Conservation (phyloP, 2,113 vertebrate species). For the Raphicerus campestris region DNA sequence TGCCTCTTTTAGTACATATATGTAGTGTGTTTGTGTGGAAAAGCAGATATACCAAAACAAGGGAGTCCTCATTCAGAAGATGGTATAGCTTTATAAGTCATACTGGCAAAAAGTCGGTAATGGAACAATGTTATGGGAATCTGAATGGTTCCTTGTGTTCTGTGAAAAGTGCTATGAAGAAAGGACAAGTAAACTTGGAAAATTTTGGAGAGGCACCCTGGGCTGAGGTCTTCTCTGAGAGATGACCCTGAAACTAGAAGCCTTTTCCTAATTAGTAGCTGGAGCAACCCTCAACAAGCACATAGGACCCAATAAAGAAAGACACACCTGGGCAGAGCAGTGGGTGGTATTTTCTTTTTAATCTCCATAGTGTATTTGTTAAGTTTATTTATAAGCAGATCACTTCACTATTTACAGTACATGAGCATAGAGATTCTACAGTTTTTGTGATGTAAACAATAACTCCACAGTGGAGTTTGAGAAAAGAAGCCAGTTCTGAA, state of each 20-base stretch:
- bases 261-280: neutral
- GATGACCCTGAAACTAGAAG: neutral
- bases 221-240: neutral
- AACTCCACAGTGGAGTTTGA: slow-evolving; percentile 88
- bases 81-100: neutral
- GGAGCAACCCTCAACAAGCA: neutral
- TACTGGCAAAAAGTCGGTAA: neutral
- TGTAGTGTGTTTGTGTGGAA: neutral
- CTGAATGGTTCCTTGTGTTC: neutral
- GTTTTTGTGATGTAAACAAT: slow-evolving; percentile 99
- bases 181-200: neutral
- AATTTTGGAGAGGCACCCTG: neutral
- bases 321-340: slow-evolving; percentile 47
- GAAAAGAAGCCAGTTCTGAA: slow-evolving; percentile 98
- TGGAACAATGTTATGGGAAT: rapidly evolving
- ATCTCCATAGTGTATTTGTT: slow-evolving; percentile 85
- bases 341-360: slow-evolving; percentile 70
- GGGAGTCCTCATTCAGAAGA: neutral
- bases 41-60: neutral
- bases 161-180: neutral
- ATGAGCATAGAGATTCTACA: slow-evolving; percentile 99
- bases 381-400: slow-evolving; percentile 97
- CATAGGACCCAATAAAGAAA: neutral
- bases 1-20: neutral
- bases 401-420: slow-evolving; percentile 98